These are phyloP conservation scores for Melospiza georgiana DNA, from an alignment of 2,113 vertebrate genomes.

Conservation along the genomic window DNA sequence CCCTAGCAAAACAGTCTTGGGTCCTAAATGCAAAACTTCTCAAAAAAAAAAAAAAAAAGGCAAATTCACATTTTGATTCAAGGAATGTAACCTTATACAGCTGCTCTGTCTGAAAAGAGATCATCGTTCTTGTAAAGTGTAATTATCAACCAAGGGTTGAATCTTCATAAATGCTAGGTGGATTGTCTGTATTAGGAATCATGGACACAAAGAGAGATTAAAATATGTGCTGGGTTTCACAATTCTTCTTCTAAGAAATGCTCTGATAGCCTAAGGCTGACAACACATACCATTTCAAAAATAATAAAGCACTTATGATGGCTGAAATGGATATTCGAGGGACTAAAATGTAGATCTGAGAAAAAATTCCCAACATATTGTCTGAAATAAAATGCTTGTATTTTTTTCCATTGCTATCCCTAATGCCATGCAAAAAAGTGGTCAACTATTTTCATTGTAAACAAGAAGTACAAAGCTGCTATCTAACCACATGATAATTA, in stretches of 20 bases:
- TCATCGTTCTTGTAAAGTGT: background rate
- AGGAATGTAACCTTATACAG: background rate
- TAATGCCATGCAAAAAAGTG: background rate
- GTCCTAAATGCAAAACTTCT: background rate
- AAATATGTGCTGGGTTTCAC: background rate
- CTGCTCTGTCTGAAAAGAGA: background rate
- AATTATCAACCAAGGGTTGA: background rate
- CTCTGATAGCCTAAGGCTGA: background rate
- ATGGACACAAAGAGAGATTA: background rate
- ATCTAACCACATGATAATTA: background rate
- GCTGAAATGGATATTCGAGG: background rate
- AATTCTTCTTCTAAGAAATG: background rate
- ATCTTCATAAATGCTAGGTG: background rate
- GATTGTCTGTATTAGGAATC: background rate
- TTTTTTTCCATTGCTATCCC: background rate
- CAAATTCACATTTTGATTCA: background rate
- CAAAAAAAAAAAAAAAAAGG: background rate
- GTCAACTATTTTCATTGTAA: background rate
- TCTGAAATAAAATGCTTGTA: background rate
- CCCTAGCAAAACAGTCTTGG: background rate
- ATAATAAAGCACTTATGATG: background rate
- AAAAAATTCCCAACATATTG: background rate
- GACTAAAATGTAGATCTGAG: background rate
- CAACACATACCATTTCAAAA: background rate
- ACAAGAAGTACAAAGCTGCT: background rate